Conservation (phyloP, 2,113 vertebrate species). For the Ceyx melanurus region DNA sequence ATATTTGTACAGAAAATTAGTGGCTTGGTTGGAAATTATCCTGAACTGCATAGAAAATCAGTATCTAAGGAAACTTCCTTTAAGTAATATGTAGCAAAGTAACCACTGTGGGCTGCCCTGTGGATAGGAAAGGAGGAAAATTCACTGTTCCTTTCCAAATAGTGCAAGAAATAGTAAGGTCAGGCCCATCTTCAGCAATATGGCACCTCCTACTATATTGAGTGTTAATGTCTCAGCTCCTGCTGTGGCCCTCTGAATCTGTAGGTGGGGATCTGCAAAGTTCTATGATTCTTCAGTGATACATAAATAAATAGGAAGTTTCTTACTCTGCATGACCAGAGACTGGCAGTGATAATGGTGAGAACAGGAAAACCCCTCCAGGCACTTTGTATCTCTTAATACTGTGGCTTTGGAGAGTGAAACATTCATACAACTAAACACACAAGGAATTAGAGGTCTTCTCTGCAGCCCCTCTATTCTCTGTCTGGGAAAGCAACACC, state of each 20-base stretch:
- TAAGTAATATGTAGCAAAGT: background rate
- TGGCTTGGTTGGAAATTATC: background rate
- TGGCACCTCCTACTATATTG: background rate
- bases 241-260: conserved; percentile 10
- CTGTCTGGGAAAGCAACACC: background rate
- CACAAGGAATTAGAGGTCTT: background rate
- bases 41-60: background rate
- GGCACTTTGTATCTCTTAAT: background rate
- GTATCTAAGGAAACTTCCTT: background rate
- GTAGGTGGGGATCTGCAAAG: background rate
- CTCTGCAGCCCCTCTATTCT: background rate
- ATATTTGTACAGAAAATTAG: background rate
- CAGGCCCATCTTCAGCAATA: background rate
- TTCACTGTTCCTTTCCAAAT: background rate
- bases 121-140: background rate
- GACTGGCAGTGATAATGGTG: background rate
- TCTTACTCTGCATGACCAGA: background rate
- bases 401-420: background rate
- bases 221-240: background rate
- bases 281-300: background rate
- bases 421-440: background rate
- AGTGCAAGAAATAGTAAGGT: background rate
- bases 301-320: background rate
- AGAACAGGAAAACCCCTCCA: background rate
- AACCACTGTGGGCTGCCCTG: background rate